Evolutionary conservation across 2,888 invertebrate genomes (phyloP).

Genomic region (Microctonus aethiopoides): DNA sequence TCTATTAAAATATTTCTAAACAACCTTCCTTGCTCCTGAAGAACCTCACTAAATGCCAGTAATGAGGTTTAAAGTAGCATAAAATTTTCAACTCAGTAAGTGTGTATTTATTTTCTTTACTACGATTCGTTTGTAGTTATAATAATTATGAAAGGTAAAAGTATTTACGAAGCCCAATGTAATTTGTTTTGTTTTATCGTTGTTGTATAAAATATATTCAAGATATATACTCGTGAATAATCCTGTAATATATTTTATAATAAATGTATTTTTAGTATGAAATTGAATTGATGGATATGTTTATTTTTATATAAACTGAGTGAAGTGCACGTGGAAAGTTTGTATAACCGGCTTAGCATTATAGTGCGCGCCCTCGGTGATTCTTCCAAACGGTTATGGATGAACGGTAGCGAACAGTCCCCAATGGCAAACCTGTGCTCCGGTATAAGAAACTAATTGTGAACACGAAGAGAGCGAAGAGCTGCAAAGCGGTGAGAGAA

Average conservation of each 20-base stretch:
- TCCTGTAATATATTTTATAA: too few relatives aligned
- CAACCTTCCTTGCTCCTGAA: too few relatives aligned
- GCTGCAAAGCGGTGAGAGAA: constrained; percentile 13
- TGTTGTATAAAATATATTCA: too few relatives aligned
- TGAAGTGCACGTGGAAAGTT: constrained; percentile 11
- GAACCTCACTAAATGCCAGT: too few relatives aligned
- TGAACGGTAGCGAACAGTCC: constrained; percentile 57
- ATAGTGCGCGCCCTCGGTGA: constrained; percentile 40
- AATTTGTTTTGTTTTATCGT: too few relatives aligned
- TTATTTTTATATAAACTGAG: not conserved
- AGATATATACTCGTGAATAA: too few relatives aligned
- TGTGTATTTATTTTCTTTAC: not conserved
- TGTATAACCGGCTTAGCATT: constrained; percentile 35
- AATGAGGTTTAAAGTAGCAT: too few relatives aligned
- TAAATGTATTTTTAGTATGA: not conserved
- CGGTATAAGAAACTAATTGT: constrained; percentile 36
- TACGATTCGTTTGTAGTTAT: not conserved
- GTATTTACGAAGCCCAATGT: too few relatives aligned
- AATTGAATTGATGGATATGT: not conserved
- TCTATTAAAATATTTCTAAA: too few relatives aligned
- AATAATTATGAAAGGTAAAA: too few relatives aligned
- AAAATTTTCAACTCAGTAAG: too few relatives aligned
- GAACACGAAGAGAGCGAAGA: not conserved
- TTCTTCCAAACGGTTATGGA: constrained; percentile 54
- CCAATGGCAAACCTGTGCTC: constrained; percentile 22